Conservation (phyloP, 2,888 invertebrate species). For the Priocnemis perturbator region DNA sequence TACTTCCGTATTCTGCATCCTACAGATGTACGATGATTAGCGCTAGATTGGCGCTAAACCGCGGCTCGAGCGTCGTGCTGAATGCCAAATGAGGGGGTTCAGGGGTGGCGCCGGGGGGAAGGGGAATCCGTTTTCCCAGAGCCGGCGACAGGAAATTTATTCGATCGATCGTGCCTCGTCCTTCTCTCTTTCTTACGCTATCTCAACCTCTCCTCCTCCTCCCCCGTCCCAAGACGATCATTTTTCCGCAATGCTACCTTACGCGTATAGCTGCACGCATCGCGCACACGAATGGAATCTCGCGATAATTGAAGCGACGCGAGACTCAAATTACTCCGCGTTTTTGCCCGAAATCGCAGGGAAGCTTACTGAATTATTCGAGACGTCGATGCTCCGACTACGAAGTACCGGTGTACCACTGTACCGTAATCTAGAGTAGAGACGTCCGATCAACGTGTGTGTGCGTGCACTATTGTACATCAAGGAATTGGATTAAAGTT, state of each 20-base stretch:
- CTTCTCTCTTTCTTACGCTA: background rate
- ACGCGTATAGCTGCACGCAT: no score
- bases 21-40: conserved; percentile 53
- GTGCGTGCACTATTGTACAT: no score
- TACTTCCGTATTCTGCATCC: conserved; percentile 45
- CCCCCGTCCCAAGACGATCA: background rate
- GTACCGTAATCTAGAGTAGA: no score
- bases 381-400: no score
- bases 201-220: background rate
- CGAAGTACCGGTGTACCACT: no score
- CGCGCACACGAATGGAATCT: no score
- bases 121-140: conserved; percentile 37
- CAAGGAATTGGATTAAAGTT: no score
- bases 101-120: background rate
- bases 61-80: conserved; percentile 31
- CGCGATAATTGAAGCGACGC: no score
- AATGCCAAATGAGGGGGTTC: conserved; percentile 45
- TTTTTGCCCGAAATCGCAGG: no score
- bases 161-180: conserved; percentile 29
- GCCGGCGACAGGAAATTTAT: conserved; percentile 44
- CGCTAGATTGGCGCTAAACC: conserved; percentile 46
- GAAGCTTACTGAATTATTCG: no score
- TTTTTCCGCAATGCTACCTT: background rate
- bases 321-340: no score
- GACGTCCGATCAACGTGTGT: no score